Evolutionary conservation across 1,140 invertebrate species (phyloP).

Genomic region (Drosophila littoralis): DNA sequence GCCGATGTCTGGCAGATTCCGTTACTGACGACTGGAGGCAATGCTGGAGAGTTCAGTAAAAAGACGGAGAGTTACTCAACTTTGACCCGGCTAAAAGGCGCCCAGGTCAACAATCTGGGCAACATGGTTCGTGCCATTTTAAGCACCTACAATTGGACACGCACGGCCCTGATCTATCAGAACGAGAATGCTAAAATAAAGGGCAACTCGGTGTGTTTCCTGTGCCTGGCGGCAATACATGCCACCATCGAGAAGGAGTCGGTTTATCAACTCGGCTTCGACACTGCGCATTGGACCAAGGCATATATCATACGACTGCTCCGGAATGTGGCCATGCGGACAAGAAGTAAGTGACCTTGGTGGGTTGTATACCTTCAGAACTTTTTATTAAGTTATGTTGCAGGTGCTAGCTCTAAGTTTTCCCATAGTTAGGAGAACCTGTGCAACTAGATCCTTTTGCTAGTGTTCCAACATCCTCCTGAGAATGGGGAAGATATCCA

Average conservation of each 20-base stretch:
- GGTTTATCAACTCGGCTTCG: slow-evolving; percentile 87
- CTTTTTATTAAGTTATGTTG: no score
- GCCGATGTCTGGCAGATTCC: slow-evolving; percentile 95
- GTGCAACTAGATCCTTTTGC: no score
- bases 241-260: slow-evolving; percentile 84
- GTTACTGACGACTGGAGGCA: slow-evolving; percentile 93
- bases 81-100: slow-evolving; percentile 94
- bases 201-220: slow-evolving; percentile 89
- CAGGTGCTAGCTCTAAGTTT: not conserved
- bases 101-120: slow-evolving; percentile 89
- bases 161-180: slow-evolving; percentile 88
- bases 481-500: no score
- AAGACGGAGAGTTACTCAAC: slow-evolving; percentile 87
- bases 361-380: no score
- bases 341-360: slow-evolving; percentile 90
- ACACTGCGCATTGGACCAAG: slow-evolving; percentile 83
- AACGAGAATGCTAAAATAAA: slow-evolving; percentile 86
- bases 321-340: slow-evolving; percentile 87
- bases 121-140: slow-evolving; percentile 89
- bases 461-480: no score
- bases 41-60: slow-evolving; percentile 89
- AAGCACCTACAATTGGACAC: slow-evolving; percentile 88
- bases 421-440: no score
- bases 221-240: slow-evolving; percentile 88
- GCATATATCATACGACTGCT: slow-evolving; percentile 88